These are phyloP conservation scores for Phataginus tricuspis DNA, from an alignment of 2,797 vertebrate genomes.

Conservation along the genomic window DNA sequence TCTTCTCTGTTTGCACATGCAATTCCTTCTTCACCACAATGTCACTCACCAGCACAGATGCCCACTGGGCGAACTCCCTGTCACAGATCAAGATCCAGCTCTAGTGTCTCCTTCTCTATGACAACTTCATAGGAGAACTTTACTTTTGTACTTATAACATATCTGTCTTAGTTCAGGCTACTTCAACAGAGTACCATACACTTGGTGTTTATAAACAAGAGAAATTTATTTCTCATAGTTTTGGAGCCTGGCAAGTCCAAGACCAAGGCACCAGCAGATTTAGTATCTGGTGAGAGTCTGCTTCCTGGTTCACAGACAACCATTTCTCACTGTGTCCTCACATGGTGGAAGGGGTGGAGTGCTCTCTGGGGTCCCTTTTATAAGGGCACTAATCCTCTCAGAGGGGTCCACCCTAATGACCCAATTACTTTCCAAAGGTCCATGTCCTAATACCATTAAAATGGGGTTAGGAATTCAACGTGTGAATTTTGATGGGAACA, in stretches of 20 bases:
- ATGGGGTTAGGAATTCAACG: neutral
- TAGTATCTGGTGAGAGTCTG: neutral
- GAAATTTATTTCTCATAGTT: neutral
- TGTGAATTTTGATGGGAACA: neutral
- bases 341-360: neutral
- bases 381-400: neutral
- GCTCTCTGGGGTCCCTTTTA: neutral
- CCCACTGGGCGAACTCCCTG: neutral
- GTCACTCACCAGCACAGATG: neutral
- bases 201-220: neutral
- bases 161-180: neutral
- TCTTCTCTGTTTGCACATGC: neutral
- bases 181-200: neutral
- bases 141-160: neutral
- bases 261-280: neutral
- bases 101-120: neutral
- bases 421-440: neutral
- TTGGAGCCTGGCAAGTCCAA: neutral
- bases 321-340: neutral
- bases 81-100: neutral
- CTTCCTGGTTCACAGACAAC: neutral
- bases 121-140: neutral
- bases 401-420: neutral
- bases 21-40: neutral
- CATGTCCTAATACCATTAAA: neutral